Conservation (phyloP, 2,113 vertebrate genomes). For the Kryptolebias marmoratus region DNA sequence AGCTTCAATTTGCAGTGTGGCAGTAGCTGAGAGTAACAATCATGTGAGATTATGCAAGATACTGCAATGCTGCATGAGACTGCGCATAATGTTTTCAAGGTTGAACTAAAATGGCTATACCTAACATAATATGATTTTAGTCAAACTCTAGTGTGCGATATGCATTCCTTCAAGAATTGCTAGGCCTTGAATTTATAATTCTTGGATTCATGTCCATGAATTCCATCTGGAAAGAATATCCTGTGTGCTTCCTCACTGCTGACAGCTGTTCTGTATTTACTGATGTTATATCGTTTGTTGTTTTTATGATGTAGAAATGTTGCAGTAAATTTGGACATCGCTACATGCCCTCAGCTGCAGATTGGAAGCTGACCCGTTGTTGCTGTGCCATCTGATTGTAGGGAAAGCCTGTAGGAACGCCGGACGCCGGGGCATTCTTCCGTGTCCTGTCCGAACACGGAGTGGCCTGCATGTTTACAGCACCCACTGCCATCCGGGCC, state of each 20-base stretch:
- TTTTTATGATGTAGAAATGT: neutral
- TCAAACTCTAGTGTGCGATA: too few relatives aligned
- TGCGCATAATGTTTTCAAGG: too few relatives aligned
- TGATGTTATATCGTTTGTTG: conserved; percentile 6
- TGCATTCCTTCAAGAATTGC: too few relatives aligned
- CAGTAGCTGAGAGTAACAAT: too few relatives aligned
- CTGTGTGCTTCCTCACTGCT: conserved; percentile 17
- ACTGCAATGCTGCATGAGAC: too few relatives aligned
- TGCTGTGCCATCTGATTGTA: conserved; percentile 59
- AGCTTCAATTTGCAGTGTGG: too few relatives aligned
- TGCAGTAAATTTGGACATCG: neutral
- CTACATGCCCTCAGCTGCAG: neutral
- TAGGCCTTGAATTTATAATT: too few relatives aligned
- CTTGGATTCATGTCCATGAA: neutral
- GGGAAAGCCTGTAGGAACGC: conserved; percentile 98
- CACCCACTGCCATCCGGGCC: conserved; percentile 95
- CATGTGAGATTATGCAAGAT: too few relatives aligned
- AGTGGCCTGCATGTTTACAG: conserved; percentile 88
- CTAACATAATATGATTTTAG: too few relatives aligned
- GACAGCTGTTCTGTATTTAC: conserved; percentile 51
- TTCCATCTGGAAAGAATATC: neutral
- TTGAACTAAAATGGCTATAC: too few relatives aligned
- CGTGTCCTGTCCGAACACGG: conserved; percentile 92
- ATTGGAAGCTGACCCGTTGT: conserved; percentile 13
- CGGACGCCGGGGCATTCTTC: conserved; percentile 93